Base-by-base conservation (phyloP, 2,888 invertebrate genomes). In the Eurytoma adleriae region DNA sequence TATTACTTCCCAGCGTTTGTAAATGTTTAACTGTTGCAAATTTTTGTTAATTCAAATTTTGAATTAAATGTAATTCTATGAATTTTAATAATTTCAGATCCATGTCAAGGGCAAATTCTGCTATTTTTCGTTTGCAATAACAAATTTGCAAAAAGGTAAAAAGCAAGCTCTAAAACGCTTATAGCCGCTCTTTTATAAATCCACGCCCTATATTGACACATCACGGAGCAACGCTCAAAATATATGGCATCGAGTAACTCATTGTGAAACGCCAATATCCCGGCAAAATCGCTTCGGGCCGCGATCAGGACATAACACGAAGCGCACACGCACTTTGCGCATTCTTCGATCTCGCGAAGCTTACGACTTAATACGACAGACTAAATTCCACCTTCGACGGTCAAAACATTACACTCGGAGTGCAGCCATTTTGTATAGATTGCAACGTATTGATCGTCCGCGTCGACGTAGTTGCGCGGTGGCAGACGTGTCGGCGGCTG, bases 381-480 rank as follows among this genome's bases (percentile, higher is more conserved):
- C 40, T 40, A 40, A 40, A 40, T 14, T 54, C 14, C 54, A n/a
- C 54, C 13, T 54, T 0, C 27, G 14, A 66, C 67, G 66, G 61
- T 83, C 80, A 84, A 87, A 87, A 86, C 86, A 85, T 40, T 48
- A 50, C 1, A 69, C 57, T 27, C 68, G 52, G 24, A n/a, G n/a
- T 88, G 87, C 88, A 90, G 90, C 90, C 90, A 90, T 90, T 90
- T 90, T 90, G 88, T 90, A 90, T 89, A 89, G 89, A 90, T 90
- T 90, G 90, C 88, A 89, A 87, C 87, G 90, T 90, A 90, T 90
- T 90, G 90, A 90, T 90, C 90, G 90, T 85, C 86, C 85, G 85
- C 89, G 88, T 87, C 82, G 81, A 80, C 40, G 40, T 40, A 40
- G 40, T 40, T 40, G 10, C 40, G 40, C 40, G 40, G 40, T 40